Evolutionary conservation across 2,888 invertebrate species (phyloP).

Genomic region (Pinctada fucata): DNA sequence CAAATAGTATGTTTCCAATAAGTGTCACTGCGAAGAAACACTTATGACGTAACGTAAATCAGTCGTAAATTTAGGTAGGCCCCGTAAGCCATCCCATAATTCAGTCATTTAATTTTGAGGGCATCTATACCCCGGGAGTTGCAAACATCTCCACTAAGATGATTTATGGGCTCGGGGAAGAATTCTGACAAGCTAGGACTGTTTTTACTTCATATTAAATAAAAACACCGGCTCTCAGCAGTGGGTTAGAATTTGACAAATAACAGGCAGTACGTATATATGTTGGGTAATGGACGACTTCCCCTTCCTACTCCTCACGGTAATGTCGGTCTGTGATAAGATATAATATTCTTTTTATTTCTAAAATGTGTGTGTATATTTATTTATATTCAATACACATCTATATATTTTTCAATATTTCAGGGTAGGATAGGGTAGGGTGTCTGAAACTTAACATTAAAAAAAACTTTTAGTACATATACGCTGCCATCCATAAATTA

Average conservation of each 20-base stretch:
- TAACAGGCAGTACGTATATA: background rate
- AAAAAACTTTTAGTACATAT: no score
- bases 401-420: no score
- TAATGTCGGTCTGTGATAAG: no score
- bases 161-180: background rate
- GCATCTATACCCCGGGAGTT: background rate
- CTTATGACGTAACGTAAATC: background rate
- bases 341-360: no score
- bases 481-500: no score
- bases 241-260: background rate
- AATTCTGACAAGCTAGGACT: background rate
- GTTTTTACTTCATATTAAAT: slow-evolving; percentile 4
- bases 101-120: background rate
- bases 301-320: background rate
- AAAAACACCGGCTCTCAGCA: background rate
- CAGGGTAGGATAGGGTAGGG: no score
- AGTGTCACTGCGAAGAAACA: background rate
- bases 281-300: background rate
- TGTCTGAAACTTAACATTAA: no score
- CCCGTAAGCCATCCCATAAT: background rate
- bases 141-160: background rate
- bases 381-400: no score
- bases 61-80: background rate
- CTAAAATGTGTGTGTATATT: no score
- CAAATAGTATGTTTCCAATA: background rate